A percentile compares a stretch with the other conserved stretches of the same genome.
Evolutionary conservation across 2,113 vertebrate genomes (phyloP).

Genomic region (Melanostigma gelatinosum): DNA sequence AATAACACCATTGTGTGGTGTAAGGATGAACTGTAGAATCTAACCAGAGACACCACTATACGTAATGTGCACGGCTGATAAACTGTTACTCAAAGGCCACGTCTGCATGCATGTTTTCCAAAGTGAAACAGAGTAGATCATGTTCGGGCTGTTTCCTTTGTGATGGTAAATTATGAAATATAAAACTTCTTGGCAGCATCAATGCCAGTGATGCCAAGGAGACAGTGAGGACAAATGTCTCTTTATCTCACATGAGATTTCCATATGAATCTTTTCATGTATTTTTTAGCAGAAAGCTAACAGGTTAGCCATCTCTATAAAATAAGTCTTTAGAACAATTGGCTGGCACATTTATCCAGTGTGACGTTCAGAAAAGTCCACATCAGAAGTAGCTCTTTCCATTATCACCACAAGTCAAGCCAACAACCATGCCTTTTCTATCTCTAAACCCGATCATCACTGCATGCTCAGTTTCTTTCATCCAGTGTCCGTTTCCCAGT

Average conservation of each 20-base stretch:
- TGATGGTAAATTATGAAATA: background rate
- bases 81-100: background rate
- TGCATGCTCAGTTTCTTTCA: background rate
- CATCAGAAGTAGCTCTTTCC: background rate
- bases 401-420: constrained; percentile 15
- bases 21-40: background rate
- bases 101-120: background rate
- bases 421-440: background rate
- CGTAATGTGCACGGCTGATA: background rate
- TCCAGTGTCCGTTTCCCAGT: background rate
- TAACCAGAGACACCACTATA: background rate
- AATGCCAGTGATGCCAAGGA: no score
- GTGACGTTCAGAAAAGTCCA: background rate
- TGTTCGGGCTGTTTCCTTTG: background rate
- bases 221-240: background rate
- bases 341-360: background rate
- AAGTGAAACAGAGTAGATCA: background rate
- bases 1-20: constrained; percentile 59
- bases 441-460: background rate
- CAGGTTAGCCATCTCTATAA: background rate
- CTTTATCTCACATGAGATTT: background rate
- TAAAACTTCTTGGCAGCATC: background rate
- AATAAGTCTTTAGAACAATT: background rate
- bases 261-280: background rate
- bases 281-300: no score